Base-by-base conservation (phyloP, 2,888 invertebrate genomes). In the Candidula unifasciata region DNA sequence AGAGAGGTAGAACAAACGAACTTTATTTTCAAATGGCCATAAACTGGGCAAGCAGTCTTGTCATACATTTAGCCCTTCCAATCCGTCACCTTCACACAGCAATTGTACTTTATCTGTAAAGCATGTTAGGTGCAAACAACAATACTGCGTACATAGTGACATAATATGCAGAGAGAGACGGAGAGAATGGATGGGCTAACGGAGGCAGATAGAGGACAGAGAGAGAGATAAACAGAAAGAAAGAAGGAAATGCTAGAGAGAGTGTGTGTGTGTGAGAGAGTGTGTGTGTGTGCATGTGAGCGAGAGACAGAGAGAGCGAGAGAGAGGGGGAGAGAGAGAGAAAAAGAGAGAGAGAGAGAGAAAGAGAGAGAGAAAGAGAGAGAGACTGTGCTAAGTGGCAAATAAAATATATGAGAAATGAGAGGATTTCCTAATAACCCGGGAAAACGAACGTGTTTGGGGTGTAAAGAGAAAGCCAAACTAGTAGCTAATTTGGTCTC, bases 321-420 rank as follows among this genome's bases (percentile, higher is more conserved):
- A 24, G 24, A 60, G 18, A 60, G 60, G 18, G n/a, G 21, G 60
- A 60, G 60, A 60, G 21, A 60, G 60, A 60, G n/a, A 60, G 60
- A n/a, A 16, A 60, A 5, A 60, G 60, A 60, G 21, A n/a, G 21
- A 21, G n/a, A 24, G n/a, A 60, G 60, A 60, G 60, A 60, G 60
- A 60, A 21, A 60, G 60, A 60, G 60, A 60, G 60, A 60, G 60
- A 60, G 60, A 60, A 21, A 60, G 60, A 60, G n/a, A 60, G 60
- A 60, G 60, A 60, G 60, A 60, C 18, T 18, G 60, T 18, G n/a
- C 10, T 13, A 60, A 5, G n/a, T 60, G n/a, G 18, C 6, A 24
- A n/a, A n/a, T 60, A 60, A 24, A 13, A n/a, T 60, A 24, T 60
- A 60, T 21, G 60, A 16, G n/a, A 60, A 60, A 24, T 60, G 21